Conservation (phyloP, 2,113 vertebrate genomes). For the Corythornis cristatus region DNA sequence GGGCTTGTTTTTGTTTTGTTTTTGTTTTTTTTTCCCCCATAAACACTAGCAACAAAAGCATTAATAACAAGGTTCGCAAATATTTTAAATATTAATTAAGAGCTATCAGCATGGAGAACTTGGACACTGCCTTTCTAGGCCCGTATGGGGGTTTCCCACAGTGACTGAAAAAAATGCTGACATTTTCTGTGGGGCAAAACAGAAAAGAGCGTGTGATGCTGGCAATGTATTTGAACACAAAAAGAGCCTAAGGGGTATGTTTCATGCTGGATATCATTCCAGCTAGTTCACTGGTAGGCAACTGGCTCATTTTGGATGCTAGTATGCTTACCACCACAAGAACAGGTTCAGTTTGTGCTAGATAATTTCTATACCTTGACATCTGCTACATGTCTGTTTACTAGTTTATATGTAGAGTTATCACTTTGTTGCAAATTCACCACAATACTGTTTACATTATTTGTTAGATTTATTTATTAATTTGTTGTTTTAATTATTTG, state of each 20-base stretch:
- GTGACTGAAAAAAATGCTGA: background rate
- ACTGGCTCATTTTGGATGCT: background rate
- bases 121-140: background rate
- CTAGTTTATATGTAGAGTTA: too few species aligned
- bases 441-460: background rate
- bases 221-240: background rate
- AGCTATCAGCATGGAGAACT: background rate
- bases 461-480: too few species aligned
- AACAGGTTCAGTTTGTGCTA: background rate
- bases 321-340: background rate
- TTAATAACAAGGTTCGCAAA: background rate
- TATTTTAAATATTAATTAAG: background rate
- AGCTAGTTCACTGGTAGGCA: background rate
- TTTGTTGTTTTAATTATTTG: too few species aligned
- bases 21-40: too few species aligned
- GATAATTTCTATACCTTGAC: background rate
- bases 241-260: background rate
- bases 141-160: background rate
- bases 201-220: background rate
- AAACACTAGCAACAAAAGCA: background rate
- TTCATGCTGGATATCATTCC: background rate
- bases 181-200: background rate
- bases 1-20: background rate
- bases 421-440: background rate
- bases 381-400: background rate